Evolutionary conservation across 1,140 invertebrate genomes (phyloP).

Genomic region (Drosophila lacteicornis): DNA sequence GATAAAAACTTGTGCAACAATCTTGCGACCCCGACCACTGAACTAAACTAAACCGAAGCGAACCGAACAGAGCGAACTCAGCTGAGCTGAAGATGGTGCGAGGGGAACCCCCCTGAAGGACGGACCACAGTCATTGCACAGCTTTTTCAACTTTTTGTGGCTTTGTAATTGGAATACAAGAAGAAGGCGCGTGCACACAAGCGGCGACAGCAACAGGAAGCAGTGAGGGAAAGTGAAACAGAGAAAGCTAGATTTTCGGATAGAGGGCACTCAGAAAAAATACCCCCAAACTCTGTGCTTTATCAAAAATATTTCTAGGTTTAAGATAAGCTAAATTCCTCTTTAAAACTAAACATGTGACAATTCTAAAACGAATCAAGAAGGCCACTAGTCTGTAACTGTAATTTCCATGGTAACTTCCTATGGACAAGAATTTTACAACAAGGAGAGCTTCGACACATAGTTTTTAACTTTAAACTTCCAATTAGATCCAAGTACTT

Average conservation of each 20-base stretch:
- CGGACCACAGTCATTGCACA: slow-evolving; percentile 75
- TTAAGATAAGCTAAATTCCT: too few species aligned
- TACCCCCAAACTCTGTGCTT: not conserved
- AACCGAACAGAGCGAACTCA: not conserved
- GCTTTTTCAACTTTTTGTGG: slow-evolving; percentile 83
- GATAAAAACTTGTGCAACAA: slow-evolving; percentile 83
- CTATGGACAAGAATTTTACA: too few species aligned
- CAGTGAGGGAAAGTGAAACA: slow-evolving; percentile 41
- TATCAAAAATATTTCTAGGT: not conserved
- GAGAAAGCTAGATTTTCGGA: slow-evolving; percentile 11
- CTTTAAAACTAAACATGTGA: too few species aligned
- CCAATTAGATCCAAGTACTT: not conserved
- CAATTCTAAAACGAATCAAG: too few species aligned
- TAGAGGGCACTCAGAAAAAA: slow-evolving; percentile 24
- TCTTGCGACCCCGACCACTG: slow-evolving; percentile 46
- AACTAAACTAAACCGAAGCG: slow-evolving; percentile 20
- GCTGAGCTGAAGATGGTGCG: not conserved
- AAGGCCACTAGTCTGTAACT: too few species aligned
- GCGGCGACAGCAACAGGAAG: slow-evolving; percentile 78
- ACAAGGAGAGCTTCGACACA: not conserved
- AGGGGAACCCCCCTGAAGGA: slow-evolving; percentile 1
- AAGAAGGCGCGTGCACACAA: slow-evolving; percentile 58
- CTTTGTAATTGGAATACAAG: slow-evolving; percentile 82
- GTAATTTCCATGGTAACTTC: not conserved
- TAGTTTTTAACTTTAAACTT: too few species aligned